These are phyloP conservation scores for Leiothrix lutea DNA, from an alignment of 2,113 vertebrate genomes.

Conservation along the genomic window DNA sequence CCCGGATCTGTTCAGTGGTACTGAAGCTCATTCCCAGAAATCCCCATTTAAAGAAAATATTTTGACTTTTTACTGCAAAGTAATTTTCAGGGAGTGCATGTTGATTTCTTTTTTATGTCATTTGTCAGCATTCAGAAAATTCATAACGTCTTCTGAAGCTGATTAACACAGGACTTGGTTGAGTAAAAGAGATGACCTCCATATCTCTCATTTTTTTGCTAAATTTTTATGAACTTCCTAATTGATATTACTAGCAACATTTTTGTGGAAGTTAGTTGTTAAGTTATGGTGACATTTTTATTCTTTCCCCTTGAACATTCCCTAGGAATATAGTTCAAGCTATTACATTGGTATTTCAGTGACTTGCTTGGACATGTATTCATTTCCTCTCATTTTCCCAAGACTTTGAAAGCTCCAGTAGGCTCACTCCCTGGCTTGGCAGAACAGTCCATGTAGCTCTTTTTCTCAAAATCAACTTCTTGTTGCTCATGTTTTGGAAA, in stretches of 20 bases:
- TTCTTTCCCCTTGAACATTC: background rate
- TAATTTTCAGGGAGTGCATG: background rate
- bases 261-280: background rate
- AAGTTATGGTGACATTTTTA: background rate
- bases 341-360: background rate
- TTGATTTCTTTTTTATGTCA: background rate
- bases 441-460: background rate
- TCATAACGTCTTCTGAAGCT: background rate
- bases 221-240: background rate
- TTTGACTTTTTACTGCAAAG: background rate
- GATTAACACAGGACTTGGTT: background rate
- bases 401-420: background rate
- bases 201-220: background rate
- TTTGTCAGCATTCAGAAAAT: background rate
- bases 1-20: background rate
- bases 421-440: rapidly evolving
- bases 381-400: background rate
- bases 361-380: background rate
- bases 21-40: background rate
- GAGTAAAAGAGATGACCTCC: background rate
- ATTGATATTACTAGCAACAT: background rate
- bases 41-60: background rate
- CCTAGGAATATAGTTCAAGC: background rate
- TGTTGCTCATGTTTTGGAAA: background rate
- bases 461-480: background rate